Evolutionary conservation across 2,888 invertebrate genomes (phyloP), one percentile per base, ranked within the genome.

Genomic region (Agelastica alni): DNA sequence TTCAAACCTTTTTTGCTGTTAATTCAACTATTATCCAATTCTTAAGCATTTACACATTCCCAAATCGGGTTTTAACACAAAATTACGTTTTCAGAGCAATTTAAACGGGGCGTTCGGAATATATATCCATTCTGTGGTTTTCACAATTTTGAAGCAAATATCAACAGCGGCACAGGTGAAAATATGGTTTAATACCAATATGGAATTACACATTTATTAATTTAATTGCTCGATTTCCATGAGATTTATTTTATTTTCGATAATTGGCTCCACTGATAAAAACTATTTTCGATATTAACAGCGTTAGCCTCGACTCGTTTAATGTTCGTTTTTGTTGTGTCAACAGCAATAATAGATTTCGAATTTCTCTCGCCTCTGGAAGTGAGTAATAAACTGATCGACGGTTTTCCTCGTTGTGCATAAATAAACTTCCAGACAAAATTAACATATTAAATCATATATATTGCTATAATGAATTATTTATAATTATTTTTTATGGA

Each of bases 181-280:
- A 58, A 54, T 46, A 52, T 49, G 54, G 42, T 58, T 54, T 46
- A 57, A 51, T 54, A 54, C 43, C 39, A 43, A 48, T 36, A 47
- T 43, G 44, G 39, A 48, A 47, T 45, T 47, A 37, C 36, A 51
- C 52, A 51, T 58, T 52, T 46, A 49, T 51, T 52, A 52, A 52
- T 55, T 58, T 28, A 17, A 42, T 31, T 32, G 22, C 22, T 51
- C 51, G 36, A 51, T 34, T 43, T 43, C 43, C 14, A 51, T 43
- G 42, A 17, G 49, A 32, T 42, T 43, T 36, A 51, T 51, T 51
- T 51, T 51, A 51, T 42, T 48, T 43, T 22, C 39, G 18, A 22
- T 39, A 39, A 39, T 17, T 12, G 22, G n/a, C 22, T 22, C 14
- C 5, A 22, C 39, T 3, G 39, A 39, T 39, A 39, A 39, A 39